These are phyloP conservation scores for Eupithecia subfuscata DNA, from an alignment of 2,888 invertebrate genomes.

Conservation along the genomic window DNA sequence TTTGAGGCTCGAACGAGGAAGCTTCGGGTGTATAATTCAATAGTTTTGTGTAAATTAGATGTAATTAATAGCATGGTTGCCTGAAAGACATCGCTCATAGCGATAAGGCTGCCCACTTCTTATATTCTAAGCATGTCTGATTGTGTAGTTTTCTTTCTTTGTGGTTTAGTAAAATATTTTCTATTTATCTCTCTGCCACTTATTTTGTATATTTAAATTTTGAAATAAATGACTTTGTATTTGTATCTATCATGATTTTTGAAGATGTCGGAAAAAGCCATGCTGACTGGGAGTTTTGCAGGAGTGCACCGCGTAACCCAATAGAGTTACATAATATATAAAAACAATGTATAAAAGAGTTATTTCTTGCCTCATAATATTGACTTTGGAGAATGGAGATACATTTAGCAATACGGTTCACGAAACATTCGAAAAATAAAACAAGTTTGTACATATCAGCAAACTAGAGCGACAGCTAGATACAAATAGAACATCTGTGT, in stretches of 20 bases:
- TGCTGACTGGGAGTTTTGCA: neutral
- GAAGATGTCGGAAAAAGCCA: neutral
- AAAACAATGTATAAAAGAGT: neutral
- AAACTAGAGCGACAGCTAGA: neutral
- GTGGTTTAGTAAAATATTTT: too few relatives aligned
- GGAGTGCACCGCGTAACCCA: neutral
- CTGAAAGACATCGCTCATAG: too few relatives aligned
- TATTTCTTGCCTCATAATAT: neutral
- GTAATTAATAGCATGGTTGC: neutral
- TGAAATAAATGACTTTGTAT: too few relatives aligned
- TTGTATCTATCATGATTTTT: neutral
- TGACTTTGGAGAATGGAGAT: neutral
- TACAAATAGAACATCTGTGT: conserved; percentile 4
- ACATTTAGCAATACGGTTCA: neutral
- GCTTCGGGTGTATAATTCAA: neutral
- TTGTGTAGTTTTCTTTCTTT: too few relatives aligned
- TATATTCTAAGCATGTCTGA: too few relatives aligned
- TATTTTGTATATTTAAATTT: too few relatives aligned
- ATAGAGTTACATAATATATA: too few relatives aligned
- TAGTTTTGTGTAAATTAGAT: neutral
- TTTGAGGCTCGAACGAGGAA: too few relatives aligned
- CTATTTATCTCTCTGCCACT: too few relatives aligned
- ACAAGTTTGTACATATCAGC: neutral
- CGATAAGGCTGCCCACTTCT: too few relatives aligned
- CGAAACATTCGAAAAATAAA: neutral